phyloP scores from a whole-genome alignment of 2,113 vertebrate genomes.

The Euleptes europaea region DNA sequence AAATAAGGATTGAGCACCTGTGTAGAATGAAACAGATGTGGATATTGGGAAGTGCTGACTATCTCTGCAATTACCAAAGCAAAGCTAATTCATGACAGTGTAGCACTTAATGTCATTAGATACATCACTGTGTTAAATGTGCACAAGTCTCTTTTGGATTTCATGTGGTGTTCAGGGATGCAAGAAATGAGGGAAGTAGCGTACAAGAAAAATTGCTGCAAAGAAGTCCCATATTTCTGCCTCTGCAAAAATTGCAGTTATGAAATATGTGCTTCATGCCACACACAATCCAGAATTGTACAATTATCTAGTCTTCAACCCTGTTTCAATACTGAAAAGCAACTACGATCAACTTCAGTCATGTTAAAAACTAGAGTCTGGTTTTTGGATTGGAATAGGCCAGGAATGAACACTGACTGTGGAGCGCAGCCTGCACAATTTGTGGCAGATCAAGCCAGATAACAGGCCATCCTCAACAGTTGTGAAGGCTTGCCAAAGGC shows the following conservation, averaged over 20 bases:
- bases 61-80: slow-evolving; percentile 1
- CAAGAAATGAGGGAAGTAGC: background rate
- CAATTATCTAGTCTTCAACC: background rate
- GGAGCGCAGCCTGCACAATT: too few species aligned
- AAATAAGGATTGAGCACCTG: slow-evolving; percentile 11
- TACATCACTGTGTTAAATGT: background rate
- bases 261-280: background rate
- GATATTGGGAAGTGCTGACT: background rate
- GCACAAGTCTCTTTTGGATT: background rate
- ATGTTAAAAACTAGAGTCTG: background rate
- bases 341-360: background rate
- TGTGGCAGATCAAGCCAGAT: too few species aligned
- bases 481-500: too few species aligned
- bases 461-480: too few species aligned
- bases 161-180: background rate
- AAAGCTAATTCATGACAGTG: background rate
- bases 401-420: too few species aligned
- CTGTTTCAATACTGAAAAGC: background rate
- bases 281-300: background rate
- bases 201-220: too few species aligned
- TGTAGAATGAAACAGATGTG: background rate
- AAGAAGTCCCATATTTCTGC: too few species aligned
- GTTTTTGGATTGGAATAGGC: too few species aligned
- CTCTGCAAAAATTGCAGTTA: background rate
- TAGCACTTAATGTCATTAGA: slow-evolving; percentile 8